Conservation (phyloP, 2,113 vertebrate genomes). For the Tautogolabrus adspersus region DNA sequence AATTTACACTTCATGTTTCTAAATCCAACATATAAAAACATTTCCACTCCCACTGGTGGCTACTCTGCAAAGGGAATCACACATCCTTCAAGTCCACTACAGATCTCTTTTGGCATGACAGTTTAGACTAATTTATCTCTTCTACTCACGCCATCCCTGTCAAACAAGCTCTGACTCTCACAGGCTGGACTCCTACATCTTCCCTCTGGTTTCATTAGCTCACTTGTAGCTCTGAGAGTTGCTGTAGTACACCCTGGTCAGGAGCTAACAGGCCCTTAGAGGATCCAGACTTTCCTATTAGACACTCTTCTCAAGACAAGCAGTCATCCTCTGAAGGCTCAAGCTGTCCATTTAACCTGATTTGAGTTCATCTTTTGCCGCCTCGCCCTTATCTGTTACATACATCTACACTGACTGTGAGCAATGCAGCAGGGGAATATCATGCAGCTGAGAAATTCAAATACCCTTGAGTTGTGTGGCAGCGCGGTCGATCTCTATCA, state of each 20-base stretch:
- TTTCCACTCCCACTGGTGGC: background rate
- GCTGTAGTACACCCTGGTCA: slow-evolving; percentile 16
- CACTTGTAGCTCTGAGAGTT: slow-evolving; percentile 41
- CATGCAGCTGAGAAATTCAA: slow-evolving; percentile 27
- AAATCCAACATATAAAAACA: background rate
- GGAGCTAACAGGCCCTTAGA: slow-evolving; percentile 71
- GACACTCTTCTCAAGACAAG: slow-evolving; percentile 34
- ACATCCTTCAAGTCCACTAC: background rate
- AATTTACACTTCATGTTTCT: background rate
- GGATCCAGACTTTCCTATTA: slow-evolving; percentile 48
- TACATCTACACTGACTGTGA: slow-evolving; percentile 31
- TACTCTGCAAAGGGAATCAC: background rate
- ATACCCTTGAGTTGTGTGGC: slow-evolving; percentile 29
- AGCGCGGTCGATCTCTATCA: background rate
- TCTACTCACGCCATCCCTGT: slow-evolving; percentile 17
- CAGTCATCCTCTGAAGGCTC: slow-evolving; percentile 27
- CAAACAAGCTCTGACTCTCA: slow-evolving; percentile 9
- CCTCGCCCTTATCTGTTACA: slow-evolving; percentile 7
- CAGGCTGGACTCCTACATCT: slow-evolving; percentile 1
- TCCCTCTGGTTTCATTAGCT: slow-evolving; percentile 72
- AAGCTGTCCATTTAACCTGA: slow-evolving; percentile 55
- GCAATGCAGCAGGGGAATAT: slow-evolving; percentile 17
- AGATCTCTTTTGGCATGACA: background rate
- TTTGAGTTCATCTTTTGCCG: slow-evolving; percentile 40
- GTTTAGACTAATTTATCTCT: slow-evolving; percentile 11